These are phyloP conservation scores for Belgica antarctica DNA, from an alignment of 2,888 invertebrate genomes.

Conservation along the genomic window DNA sequence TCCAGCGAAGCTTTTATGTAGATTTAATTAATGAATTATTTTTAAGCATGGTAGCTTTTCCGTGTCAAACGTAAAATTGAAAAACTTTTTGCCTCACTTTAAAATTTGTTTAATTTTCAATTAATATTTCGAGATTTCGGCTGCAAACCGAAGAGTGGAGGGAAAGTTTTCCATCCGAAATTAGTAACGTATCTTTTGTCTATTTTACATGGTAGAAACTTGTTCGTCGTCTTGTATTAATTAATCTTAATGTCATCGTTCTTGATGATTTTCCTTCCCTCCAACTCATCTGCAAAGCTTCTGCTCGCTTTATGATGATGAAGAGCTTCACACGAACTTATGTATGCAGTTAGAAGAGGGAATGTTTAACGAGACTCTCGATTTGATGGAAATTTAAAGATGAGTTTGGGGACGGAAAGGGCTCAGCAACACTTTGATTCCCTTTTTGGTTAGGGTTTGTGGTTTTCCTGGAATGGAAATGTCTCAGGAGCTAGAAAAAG, in stretches of 20 bases:
- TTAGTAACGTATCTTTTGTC: neutral
- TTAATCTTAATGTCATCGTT: conserved; percentile 36
- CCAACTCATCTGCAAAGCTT: neutral
- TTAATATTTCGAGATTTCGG: conserved; percentile 3
- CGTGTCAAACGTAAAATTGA: conserved; percentile 7
- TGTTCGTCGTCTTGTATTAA: neutral
- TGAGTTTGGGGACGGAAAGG: neutral
- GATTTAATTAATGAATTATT: conserved; percentile 29
- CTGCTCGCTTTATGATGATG: neutral
- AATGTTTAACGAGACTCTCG: neutral
- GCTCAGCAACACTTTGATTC: neutral
- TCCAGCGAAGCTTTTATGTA: neutral
- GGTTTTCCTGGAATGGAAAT: too few relatives aligned
- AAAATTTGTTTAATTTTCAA: conserved; percentile 14
- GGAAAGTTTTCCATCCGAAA: neutral
- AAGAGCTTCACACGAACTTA: neutral
- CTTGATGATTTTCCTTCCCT: neutral
- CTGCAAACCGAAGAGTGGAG: too few relatives aligned
- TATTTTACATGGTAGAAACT: neutral
- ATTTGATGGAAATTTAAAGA: neutral
- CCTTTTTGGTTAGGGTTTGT: too few relatives aligned
- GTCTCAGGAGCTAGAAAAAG: too few relatives aligned
- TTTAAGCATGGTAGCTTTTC: conserved; percentile 2
- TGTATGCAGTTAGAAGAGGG: neutral
- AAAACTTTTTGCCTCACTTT: conserved; percentile 16